Evolutionary conservation across 2,113 vertebrate genomes (phyloP).

Genomic region (Lasiurus borealis): DNA sequence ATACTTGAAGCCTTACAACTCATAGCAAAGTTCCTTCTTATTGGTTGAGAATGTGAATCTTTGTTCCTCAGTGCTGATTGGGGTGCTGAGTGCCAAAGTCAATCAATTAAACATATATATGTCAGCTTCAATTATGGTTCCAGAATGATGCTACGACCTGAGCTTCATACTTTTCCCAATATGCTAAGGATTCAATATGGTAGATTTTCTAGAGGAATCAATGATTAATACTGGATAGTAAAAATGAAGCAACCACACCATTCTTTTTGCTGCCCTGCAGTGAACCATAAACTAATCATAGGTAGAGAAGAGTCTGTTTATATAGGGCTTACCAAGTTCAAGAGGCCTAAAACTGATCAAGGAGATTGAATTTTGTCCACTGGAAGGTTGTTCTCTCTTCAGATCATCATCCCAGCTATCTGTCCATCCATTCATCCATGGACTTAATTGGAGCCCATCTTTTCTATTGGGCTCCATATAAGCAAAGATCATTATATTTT

Average conservation of each 20-base stretch:
- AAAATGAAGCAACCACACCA: neutral
- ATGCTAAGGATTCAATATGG: neutral
- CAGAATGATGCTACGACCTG: neutral
- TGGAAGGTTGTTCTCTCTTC: neutral
- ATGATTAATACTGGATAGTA: neutral
- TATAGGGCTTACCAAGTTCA: neutral
- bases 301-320: neutral
- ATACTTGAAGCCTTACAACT: neutral
- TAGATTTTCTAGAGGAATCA: neutral
- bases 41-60: neutral
- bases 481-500: neutral
- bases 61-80: neutral
- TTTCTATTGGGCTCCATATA: slow-evolving; percentile 26
- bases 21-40: neutral
- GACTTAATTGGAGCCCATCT: neutral
- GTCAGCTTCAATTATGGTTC: neutral
- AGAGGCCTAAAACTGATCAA: neutral
- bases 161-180: neutral
- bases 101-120: neutral
- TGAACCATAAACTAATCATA: neutral
- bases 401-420: neutral
- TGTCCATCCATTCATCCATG: neutral
- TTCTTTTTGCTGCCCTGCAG: neutral
- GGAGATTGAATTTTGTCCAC: neutral
- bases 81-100: neutral